Conservation (phyloP, 2,797 vertebrate species). For the Eulemur mongoz region DNA sequence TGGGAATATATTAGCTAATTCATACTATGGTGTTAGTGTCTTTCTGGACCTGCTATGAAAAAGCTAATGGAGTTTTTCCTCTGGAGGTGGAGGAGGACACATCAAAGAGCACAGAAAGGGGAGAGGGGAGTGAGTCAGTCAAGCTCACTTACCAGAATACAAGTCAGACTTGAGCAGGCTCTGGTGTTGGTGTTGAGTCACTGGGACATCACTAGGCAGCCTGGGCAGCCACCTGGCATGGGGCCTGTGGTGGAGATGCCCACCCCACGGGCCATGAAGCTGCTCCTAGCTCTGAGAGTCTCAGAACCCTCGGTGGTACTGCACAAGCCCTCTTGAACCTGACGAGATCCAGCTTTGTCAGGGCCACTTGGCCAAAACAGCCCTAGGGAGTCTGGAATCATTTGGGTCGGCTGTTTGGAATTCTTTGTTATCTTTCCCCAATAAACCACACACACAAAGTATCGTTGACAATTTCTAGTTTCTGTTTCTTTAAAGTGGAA, state of each 20-base stretch:
- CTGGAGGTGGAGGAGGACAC: background rate
- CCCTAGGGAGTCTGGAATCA: background rate
- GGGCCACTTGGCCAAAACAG: background rate
- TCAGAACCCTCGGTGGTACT: background rate
- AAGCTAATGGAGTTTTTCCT: background rate
- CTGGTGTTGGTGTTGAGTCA: background rate
- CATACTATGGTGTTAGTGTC: background rate
- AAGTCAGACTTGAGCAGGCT: rapidly evolving
- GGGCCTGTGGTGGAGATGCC: background rate
- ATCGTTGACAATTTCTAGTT: background rate
- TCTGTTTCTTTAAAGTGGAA: background rate
- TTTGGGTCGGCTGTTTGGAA: background rate
- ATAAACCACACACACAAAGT: background rate
- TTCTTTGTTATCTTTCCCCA: background rate
- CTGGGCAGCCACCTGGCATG: background rate
- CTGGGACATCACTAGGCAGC: background rate
- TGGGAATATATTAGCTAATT: background rate
- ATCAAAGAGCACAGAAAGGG: background rate
- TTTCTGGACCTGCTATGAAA: background rate
- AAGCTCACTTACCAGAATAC: background rate
- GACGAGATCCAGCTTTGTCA: background rate
- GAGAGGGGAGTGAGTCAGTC: background rate
- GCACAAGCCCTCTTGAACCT: background rate
- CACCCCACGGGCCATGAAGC: rapidly evolving
- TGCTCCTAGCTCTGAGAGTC: background rate